Percentiles rank a stretch among this genome's conserved stretches.
phyloP scores from a whole-genome alignment of 2,113 vertebrate genomes.

The Cygnus buccinator region DNA sequence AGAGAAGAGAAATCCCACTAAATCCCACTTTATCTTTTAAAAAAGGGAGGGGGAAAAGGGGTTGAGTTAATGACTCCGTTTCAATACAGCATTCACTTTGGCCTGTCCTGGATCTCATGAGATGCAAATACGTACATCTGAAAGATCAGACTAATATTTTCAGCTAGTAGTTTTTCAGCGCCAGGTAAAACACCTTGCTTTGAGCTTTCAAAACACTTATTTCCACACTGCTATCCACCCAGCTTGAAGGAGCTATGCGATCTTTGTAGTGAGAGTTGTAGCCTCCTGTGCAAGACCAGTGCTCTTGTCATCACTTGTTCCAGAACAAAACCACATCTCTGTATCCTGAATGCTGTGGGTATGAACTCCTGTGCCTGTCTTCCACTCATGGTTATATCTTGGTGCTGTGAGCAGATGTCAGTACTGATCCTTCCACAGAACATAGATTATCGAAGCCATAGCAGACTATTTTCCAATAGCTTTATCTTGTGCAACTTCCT shows the following conservation, averaged over 20 bases:
- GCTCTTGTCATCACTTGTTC: neutral
- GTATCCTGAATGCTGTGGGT: accelerated
- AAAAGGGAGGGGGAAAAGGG: neutral
- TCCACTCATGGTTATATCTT: neutral
- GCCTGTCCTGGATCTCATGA: neutral
- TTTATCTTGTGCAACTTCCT: neutral
- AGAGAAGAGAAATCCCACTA: neutral
- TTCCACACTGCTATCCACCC: neutral
- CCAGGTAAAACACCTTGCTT: neutral
- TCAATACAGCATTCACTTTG: neutral
- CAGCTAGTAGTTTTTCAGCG: neutral
- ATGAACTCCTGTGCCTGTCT: neutral
- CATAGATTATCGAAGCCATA: neutral
- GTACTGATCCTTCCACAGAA: neutral
- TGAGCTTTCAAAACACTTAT: neutral
- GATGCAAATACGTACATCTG: neutral
- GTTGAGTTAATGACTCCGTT: neutral
- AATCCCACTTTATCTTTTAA: neutral
- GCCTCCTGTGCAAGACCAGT: neutral
- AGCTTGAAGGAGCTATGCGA: neutral
- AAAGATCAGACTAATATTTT: neutral
- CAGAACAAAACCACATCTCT: neutral
- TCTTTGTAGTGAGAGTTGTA: neutral
- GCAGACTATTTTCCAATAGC: neutral
- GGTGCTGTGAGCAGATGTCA: neutral